Percentiles rank a stretch among this genome's conserved stretches.
These are phyloP conservation scores for Geophilus truncorum DNA, from an alignment of 2,888 invertebrate species.

Conservation along the genomic window DNA sequence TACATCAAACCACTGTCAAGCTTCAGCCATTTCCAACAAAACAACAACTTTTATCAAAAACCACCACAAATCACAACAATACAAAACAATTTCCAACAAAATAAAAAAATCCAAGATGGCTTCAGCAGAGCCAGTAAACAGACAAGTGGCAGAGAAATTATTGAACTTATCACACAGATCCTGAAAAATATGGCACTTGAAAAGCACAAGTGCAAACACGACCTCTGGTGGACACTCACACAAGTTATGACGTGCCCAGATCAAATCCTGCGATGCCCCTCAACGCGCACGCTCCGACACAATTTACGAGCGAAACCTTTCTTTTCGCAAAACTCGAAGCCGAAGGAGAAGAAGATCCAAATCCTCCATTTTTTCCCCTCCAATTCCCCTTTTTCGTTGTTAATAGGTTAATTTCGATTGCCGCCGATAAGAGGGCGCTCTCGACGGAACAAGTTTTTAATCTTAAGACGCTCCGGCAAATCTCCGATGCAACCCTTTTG, in stretches of 20 bases:
- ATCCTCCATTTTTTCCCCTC: neutral
- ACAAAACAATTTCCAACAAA: neutral
- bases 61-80: neutral
- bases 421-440: neutral
- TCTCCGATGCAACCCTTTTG: neutral
- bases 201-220: neutral
- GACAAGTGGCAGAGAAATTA: neutral
- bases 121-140: neutral
- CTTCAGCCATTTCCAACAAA: neutral
- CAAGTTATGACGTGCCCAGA: neutral
- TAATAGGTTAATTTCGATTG: constrained; percentile 8
- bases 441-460: neutral
- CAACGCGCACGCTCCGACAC: neutral
- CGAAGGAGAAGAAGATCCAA: neutral
- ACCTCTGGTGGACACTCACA: neutral
- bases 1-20: too few species aligned
- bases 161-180: neutral
- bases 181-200: neutral
- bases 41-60: neutral
- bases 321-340: too few species aligned
- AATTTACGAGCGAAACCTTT: neutral
- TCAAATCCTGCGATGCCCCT: neutral
- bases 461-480: neutral
- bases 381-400: too few species aligned
- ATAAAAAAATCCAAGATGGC: neutral